phyloP scores from a whole-genome alignment of 1,140 invertebrate species.

The Medauroidea extradentata region DNA sequence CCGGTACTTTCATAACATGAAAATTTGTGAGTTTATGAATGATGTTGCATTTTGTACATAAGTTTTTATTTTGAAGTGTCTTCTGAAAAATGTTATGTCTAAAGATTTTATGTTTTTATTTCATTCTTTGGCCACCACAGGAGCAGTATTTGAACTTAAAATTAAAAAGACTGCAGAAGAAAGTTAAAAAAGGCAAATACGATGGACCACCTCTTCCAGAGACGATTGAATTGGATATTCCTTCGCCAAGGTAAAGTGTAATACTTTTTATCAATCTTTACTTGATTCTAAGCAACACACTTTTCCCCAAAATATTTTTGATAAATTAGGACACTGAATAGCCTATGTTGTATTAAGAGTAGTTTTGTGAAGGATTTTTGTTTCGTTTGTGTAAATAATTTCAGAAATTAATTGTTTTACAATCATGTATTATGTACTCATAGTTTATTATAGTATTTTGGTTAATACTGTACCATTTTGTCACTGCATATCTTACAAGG shows the following conservation, averaged over 20 bases:
- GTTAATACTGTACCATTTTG: no score
- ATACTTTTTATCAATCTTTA: not conserved
- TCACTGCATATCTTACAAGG: no score
- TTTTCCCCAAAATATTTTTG: not conserved
- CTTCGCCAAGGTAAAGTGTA: conserved; percentile 57
- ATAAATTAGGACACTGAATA: not conserved
- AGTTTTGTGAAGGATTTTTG: not conserved
- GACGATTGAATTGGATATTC: conserved; percentile 59
- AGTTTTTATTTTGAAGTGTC: no score
- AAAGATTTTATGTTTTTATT: no score
- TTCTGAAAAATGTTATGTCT: no score
- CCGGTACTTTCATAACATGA: no score
- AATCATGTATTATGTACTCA: not conserved
- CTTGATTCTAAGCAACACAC: not conserved
- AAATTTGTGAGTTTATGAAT: no score
- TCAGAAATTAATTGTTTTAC: not conserved
- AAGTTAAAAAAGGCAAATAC: conserved; percentile 54
- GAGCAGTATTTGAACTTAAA: conserved; percentile 69
- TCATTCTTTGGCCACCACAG: no score
- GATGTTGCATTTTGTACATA: conserved; percentile 2
- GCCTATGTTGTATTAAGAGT: not conserved
- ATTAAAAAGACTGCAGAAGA: conserved; percentile 67
- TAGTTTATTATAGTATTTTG: no score
- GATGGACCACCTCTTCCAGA: conserved; percentile 59
- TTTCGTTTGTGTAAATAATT: not conserved